Percentiles rank a stretch among this genome's conserved stretches.
Evolutionary conservation across 92 coral and sea anemone species (phyloP).

Genomic region (Palythoa grandiflora): DNA sequence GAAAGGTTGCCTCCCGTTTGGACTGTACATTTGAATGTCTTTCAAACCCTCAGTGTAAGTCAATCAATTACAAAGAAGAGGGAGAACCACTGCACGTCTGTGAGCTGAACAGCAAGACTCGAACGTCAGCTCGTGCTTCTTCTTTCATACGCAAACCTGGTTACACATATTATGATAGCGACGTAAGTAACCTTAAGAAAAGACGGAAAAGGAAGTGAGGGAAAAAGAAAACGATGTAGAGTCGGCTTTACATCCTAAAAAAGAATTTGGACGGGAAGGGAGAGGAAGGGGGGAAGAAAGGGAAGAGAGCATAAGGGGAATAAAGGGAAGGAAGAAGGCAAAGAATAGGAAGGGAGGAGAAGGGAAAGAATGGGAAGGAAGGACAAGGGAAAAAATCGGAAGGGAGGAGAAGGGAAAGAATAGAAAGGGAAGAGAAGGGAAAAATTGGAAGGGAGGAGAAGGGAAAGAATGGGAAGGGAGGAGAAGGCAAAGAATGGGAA

Average conservation of each 20-base stretch:
- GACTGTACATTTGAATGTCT: conserved; percentile 53
- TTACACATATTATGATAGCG: not conserved
- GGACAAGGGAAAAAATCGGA: too few relatives aligned
- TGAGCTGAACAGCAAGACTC: conserved; percentile 45
- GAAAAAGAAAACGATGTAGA: too few relatives aligned
- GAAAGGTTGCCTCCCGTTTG: conserved; percentile 35
- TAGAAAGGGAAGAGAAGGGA: too few relatives aligned
- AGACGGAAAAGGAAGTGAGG: too few relatives aligned
- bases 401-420: too few relatives aligned
- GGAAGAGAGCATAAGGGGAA: not conserved
- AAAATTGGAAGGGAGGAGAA: too few relatives aligned
- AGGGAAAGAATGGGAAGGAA: too few relatives aligned
- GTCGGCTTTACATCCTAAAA: too few relatives aligned
- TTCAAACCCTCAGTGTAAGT: conserved; percentile 16
- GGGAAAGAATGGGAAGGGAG: too few relatives aligned
- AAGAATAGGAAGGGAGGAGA: not conserved
- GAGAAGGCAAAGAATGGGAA: too few relatives aligned
- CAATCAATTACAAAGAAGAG: conserved; percentile 41
- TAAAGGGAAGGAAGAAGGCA: too few relatives aligned
- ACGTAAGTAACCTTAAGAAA: not conserved
- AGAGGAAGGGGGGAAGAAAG: not conserved
- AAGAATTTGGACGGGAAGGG: too few relatives aligned
- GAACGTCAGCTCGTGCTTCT: not conserved
- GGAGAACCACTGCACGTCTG: conserved; percentile 46
- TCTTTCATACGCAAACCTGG: not conserved